phyloP scores from a whole-genome alignment of 2,888 invertebrate species.

The Megalurothrips usitatus region DNA sequence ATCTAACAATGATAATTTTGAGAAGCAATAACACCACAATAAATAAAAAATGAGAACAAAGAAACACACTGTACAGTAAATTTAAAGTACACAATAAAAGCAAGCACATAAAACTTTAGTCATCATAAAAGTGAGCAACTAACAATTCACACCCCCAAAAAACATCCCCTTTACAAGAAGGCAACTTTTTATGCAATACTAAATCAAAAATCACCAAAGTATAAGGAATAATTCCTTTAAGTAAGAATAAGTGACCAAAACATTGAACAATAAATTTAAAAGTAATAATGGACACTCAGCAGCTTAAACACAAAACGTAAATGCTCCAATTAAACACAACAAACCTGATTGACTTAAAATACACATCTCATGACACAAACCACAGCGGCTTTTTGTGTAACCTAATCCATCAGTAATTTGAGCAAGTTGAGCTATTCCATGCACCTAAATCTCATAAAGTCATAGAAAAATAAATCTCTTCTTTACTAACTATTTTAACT shows the following conservation, averaged over 20 bases:
- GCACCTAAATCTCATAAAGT: background rate
- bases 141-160: no score
- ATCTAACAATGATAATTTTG: no score
- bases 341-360: background rate
- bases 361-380: background rate
- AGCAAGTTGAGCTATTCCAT: background rate
- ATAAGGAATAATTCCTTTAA: no score
- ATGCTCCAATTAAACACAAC: background rate
- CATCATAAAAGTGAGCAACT: no score
- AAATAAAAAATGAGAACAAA: background rate
- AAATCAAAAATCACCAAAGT: no score
- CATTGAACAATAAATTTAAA: no score
- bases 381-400: background rate
- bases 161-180: no score
- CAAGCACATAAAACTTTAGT: background rate
- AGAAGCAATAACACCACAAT: no score
- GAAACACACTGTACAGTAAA: background rate
- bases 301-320: background rate
- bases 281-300: background rate
- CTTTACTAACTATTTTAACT: background rate
- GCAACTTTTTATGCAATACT: no score
- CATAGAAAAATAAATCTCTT: constrained; percentile 22
- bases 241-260: no score
- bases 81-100: background rate
- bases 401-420: background rate